Evolutionary conservation across 2,888 invertebrate species (phyloP).

Genomic region (Scaptomyza tumidula): DNA sequence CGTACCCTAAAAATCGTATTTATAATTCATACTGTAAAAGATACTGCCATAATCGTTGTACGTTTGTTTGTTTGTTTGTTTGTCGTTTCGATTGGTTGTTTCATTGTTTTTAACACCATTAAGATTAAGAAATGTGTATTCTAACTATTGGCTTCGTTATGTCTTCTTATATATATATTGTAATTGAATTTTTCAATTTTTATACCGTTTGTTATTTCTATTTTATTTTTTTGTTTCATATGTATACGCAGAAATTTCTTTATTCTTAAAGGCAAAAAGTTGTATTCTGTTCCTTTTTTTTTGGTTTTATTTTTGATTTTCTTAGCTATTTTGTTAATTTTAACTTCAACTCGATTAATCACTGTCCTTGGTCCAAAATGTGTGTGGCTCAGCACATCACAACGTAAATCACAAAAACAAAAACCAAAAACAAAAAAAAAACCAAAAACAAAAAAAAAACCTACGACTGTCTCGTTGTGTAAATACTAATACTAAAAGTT

Average conservation of each 20-base stretch:
- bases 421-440: background rate
- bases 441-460: background rate
- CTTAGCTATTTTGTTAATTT: constrained; percentile 5
- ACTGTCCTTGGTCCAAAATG: constrained; percentile 47
- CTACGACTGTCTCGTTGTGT: constrained; percentile 51
- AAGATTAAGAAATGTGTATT: constrained; percentile 46
- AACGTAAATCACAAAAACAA: constrained; percentile 19
- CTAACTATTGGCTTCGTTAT: constrained; percentile 72
- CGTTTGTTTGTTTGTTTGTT: constrained; percentile 64
- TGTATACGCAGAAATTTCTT: constrained; percentile 22
- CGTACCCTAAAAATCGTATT: constrained; percentile 30
- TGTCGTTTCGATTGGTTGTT: constrained; percentile 48
- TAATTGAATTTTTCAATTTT: constrained; percentile 53
- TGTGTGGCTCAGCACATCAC: constrained; percentile 37
- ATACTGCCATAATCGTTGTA: constrained; percentile 74
- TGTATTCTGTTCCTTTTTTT: constrained; percentile 8
- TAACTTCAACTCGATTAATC: constrained; percentile 35
- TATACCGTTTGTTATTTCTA: constrained; percentile 7
- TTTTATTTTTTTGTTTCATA: constrained; percentile 16
- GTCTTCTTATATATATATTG: constrained; percentile 61
- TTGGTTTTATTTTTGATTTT: constrained; percentile 18
- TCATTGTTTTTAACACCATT: constrained; percentile 56
- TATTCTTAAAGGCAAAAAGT: constrained; percentile 44
- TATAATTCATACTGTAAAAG: constrained; percentile 24
- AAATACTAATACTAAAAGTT: constrained; percentile 57